Percentiles rank a stretch among this genome's conserved stretches.
Evolutionary conservation across 2,113 vertebrate species (phyloP).

Genomic region (Poeciliopsis prolifica): DNA sequence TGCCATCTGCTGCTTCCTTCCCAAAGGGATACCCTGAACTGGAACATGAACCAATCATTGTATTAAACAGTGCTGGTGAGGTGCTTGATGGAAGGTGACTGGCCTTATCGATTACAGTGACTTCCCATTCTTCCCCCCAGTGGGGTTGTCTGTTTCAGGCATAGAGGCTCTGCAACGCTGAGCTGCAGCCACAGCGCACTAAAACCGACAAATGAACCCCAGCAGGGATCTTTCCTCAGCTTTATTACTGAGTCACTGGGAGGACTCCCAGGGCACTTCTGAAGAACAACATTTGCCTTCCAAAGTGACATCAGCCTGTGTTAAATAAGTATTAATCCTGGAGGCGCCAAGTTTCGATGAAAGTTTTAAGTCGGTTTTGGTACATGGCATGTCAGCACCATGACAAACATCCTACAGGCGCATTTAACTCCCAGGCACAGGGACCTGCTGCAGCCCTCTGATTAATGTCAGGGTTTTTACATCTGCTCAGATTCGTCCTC

Average conservation of each 20-base stretch:
- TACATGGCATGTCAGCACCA: slow-evolving; percentile 34
- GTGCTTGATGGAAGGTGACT: slow-evolving; percentile 29
- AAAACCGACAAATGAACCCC: slow-evolving; percentile 47
- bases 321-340: slow-evolving; percentile 59
- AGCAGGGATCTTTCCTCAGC: slow-evolving; percentile 45
- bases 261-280: slow-evolving; percentile 29
- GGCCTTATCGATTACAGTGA: slow-evolving; percentile 22
- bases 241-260: slow-evolving; percentile 27
- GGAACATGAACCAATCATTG: slow-evolving; percentile 7
- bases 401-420: slow-evolving; percentile 29
- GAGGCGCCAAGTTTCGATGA: slow-evolving; percentile 42
- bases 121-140: slow-evolving; percentile 1
- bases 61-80: slow-evolving; percentile 5
- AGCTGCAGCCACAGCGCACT: neutral
- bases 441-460: slow-evolving; percentile 1
- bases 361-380: slow-evolving; percentile 48
- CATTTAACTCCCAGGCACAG: slow-evolving; percentile 13
- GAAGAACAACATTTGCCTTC: slow-evolving; percentile 33
- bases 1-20: slow-evolving; percentile 59
- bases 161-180: slow-evolving; percentile 18
- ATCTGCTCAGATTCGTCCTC: slow-evolving; percentile 12
- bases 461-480: slow-evolving; percentile 18
- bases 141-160: slow-evolving; percentile 13
- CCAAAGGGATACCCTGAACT: neutral
- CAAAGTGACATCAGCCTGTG: slow-evolving; percentile 24